A percentile compares a stretch with the other conserved stretches of the same genome.
phyloP scores from a whole-genome alignment of 2,113 vertebrate genomes.

The Trochalopteron elliotii region DNA sequence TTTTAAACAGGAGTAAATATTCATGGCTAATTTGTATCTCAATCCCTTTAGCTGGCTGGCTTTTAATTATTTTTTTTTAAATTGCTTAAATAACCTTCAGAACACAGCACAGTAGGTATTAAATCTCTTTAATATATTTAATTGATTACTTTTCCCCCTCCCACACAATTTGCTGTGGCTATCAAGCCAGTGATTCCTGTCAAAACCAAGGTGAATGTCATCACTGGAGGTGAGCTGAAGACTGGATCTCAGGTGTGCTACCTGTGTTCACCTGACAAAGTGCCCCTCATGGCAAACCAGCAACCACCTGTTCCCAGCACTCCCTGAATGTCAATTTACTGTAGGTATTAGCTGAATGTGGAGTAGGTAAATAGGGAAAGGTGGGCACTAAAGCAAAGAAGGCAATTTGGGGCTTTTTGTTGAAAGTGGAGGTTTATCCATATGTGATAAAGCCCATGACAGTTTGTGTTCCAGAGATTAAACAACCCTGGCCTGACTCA shows the following conservation, averaged over 20 bases:
- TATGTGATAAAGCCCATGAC: background rate
- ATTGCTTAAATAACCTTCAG: background rate
- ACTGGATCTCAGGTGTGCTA: background rate
- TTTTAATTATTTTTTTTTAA: background rate
- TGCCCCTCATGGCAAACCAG: background rate
- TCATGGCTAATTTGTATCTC: background rate
- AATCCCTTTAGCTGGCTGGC: background rate
- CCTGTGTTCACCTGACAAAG: background rate
- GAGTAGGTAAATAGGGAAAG: background rate
- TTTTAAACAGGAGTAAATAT: background rate
- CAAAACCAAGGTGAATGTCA: background rate
- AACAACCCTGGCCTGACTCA: background rate
- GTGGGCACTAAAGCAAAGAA: background rate
- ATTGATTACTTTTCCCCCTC: rapidly evolving
- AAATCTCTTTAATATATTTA: background rate
- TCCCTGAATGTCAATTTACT: background rate
- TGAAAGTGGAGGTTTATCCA: background rate
- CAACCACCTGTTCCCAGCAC: background rate
- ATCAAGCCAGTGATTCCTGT: background rate
- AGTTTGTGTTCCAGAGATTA: background rate
- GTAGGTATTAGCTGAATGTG: background rate
- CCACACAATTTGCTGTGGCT: background rate
- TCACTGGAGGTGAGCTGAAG: background rate
- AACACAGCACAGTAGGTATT: background rate
- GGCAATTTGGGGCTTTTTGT: background rate